Evolutionary conservation across 2,888 invertebrate genomes (phyloP).

Genomic region (Ectropis crepuscularia): DNA sequence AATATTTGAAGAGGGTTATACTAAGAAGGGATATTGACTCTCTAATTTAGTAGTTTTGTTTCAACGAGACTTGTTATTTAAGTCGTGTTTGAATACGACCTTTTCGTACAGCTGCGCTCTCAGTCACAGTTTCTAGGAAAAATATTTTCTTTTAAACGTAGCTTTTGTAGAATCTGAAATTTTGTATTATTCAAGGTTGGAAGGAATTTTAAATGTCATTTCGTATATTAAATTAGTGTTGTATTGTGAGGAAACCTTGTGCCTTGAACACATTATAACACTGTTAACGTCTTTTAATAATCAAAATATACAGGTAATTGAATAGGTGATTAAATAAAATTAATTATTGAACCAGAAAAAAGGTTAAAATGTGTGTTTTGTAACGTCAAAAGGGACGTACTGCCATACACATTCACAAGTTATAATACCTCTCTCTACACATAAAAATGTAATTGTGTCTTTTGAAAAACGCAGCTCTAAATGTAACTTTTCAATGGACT

Average conservation of each 20-base stretch:
- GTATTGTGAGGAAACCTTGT: neutral
- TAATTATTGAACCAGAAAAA: too few species aligned
- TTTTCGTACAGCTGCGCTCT: constrained; percentile 7
- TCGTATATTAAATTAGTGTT: neutral
- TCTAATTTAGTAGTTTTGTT: constrained; percentile 30
- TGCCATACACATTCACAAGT: too few species aligned
- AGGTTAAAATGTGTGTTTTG: too few species aligned
- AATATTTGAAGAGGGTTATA: constrained; percentile 38
- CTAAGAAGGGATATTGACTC: constrained; percentile 31
- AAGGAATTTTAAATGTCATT: constrained; percentile 6
- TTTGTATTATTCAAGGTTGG: neutral
- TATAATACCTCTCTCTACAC: too few species aligned
- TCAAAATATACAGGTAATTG: too few species aligned
- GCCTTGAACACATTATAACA: too few species aligned
- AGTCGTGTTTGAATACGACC: constrained; percentile 11
- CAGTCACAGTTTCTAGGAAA: constrained; percentile 6
- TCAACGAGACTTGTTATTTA: constrained; percentile 18
- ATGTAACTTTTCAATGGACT: too few species aligned
- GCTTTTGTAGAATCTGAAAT: constrained; percentile 1
- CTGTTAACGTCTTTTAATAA: too few species aligned
- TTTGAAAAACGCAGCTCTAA: too few species aligned
- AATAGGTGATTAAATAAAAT: too few species aligned
- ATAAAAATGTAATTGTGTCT: too few species aligned
- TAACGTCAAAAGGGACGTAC: too few species aligned
- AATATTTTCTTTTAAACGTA: constrained; percentile 4